phyloP scores from a whole-genome alignment of 2,797 vertebrate genomes.

The Crypturellus tataupa region DNA sequence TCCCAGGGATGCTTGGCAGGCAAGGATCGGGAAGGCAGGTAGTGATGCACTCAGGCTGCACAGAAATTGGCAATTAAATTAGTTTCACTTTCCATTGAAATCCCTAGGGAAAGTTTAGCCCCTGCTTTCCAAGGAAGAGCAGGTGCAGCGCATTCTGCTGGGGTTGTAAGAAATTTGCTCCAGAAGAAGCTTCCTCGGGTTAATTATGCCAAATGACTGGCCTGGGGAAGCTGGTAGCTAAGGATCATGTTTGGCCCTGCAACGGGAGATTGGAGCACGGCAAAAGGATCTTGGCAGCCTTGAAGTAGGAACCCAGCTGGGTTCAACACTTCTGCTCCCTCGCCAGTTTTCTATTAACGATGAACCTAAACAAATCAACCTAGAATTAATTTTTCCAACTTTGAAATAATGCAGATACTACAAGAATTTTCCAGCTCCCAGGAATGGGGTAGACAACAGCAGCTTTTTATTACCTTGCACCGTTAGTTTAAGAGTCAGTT shows the following conservation, averaged over 20 bases:
- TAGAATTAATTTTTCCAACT: background rate
- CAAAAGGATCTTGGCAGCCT: background rate
- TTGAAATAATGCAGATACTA: background rate
- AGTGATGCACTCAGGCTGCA: background rate
- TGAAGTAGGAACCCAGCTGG: background rate
- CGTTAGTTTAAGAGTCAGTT: background rate
- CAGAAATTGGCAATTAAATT: slow-evolving; percentile 49
- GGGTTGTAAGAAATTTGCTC: slow-evolving; percentile 42
- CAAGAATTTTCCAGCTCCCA: background rate
- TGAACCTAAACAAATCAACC: background rate
- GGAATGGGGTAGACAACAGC: background rate
- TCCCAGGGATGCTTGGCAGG: slow-evolving; percentile 1
- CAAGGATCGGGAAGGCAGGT: slow-evolving; percentile 15
- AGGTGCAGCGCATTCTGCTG: slow-evolving; percentile 59
- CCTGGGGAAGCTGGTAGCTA: background rate
- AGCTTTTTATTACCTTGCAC: background rate
- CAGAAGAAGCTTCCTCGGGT: slow-evolving; percentile 49
- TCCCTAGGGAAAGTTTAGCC: background rate
- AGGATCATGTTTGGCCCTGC: background rate
- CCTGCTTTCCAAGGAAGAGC: slow-evolving; percentile 45
- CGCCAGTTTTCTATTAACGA: background rate
- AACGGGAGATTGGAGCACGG: background rate
- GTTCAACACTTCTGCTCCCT: background rate
- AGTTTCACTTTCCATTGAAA: slow-evolving; percentile 52
- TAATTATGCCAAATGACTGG: background rate